phyloP scores from a whole-genome alignment of 1,140 invertebrate genomes.

The Copidosoma floridanum region DNA sequence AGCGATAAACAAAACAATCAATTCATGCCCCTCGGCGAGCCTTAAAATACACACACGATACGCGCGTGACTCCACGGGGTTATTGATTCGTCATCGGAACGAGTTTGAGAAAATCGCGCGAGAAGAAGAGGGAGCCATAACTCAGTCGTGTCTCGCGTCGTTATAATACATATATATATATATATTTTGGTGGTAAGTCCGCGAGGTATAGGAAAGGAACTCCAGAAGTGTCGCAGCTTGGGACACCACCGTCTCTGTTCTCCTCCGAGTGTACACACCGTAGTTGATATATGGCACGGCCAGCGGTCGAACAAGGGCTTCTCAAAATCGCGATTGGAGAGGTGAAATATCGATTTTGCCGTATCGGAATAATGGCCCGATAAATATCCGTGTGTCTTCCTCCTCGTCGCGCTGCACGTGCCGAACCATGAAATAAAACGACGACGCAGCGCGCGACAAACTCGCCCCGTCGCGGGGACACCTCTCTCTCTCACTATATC shows the following conservation, averaged over 20 bases:
- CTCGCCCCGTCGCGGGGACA: too few species aligned
- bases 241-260: conserved; percentile 32
- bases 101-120: conserved; percentile 21
- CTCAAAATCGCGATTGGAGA: conserved; percentile 37
- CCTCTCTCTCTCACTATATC: too few species aligned
- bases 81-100: conserved; percentile 20
- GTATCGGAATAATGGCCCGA: conserved; percentile 21
- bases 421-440: not conserved
- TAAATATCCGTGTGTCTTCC: conserved; percentile 23
- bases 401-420: not conserved
- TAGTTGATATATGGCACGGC: conserved; percentile 47
- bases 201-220: conserved; percentile 50
- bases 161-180: conserved; percentile 26
- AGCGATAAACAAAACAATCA: too few species aligned
- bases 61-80: too few species aligned
- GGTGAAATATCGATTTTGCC: conserved; percentile 26
- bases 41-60: too few species aligned
- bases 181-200: conserved; percentile 46
- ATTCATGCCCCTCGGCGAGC: too few species aligned
- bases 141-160: conserved; percentile 30
- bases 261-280: conserved; percentile 40
- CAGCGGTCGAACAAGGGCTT: conserved; percentile 40
- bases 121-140: conserved; percentile 41
- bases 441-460: too few species aligned
- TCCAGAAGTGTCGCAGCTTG: conserved; percentile 54